A percentile compares a stretch with the other conserved stretches of the same genome.
Conservation (phyloP, 2,888 invertebrate genomes). For the Stramonita haemastoma region DNA sequence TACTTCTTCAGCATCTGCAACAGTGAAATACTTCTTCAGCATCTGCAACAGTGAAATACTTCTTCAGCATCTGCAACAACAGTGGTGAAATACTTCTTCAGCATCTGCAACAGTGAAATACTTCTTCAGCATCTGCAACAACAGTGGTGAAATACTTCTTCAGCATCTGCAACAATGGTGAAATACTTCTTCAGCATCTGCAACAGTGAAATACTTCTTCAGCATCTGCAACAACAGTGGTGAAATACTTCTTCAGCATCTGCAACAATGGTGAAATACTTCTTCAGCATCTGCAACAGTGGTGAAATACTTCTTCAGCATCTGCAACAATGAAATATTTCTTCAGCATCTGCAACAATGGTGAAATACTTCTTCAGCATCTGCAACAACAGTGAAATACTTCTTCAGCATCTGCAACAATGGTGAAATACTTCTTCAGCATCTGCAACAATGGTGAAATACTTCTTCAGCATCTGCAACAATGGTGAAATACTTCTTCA, state of each 20-base stretch:
- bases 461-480: too few species aligned
- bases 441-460: too few species aligned
- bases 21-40: constrained; percentile 84
- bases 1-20: neutral
- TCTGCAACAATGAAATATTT: too few species aligned
- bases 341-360: too few species aligned
- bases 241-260: neutral
- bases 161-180: neutral
- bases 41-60: constrained; percentile 87
- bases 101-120: neutral
- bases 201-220: constrained; percentile 2
- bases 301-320: too few species aligned
- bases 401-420: too few species aligned
- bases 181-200: neutral
- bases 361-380: too few species aligned
- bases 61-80: constrained; percentile 85
- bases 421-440: too few species aligned
- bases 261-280: neutral
- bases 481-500: too few species aligned
- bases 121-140: neutral
- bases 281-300: neutral
- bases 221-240: neutral
- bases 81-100: too few species aligned
- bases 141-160: neutral
- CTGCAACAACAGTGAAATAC: too few species aligned